Evolutionary conservation across 2,797 vertebrate genomes (phyloP).

Genomic region (Hydrocynus forskahlii): DNA sequence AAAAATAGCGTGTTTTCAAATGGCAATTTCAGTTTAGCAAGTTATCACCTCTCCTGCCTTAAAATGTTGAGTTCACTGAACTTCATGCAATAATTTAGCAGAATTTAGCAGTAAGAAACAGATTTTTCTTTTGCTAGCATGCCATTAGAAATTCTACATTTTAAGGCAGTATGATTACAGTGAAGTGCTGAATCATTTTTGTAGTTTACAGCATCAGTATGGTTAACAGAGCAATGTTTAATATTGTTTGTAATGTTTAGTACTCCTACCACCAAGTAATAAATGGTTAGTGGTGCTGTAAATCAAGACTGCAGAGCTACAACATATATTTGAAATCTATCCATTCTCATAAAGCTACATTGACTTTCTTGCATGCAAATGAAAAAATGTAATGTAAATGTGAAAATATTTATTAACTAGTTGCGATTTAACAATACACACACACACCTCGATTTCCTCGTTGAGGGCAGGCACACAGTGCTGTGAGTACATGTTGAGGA

Average conservation of each 20-base stretch:
- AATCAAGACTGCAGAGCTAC: background rate
- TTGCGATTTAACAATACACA: background rate
- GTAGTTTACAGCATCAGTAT: too few species aligned
- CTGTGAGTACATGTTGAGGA: constrained; percentile 82
- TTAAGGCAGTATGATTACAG: too few species aligned
- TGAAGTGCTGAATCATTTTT: too few species aligned
- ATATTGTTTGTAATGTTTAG: background rate
- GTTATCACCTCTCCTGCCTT: too few species aligned
- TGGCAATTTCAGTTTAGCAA: too few species aligned
- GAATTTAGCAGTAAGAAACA: too few species aligned
- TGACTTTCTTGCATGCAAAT: background rate
- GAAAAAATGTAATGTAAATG: background rate
- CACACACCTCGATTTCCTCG: constrained; percentile 77
- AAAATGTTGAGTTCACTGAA: too few species aligned
- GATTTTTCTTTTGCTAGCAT: too few species aligned
- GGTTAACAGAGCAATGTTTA: background rate
- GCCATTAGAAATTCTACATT: too few species aligned
- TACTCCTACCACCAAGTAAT: background rate
- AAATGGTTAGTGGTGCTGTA: background rate
- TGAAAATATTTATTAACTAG: background rate
- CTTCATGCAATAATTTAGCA: too few species aligned
- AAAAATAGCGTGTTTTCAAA: too few species aligned
- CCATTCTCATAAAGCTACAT: background rate
- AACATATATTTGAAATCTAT: background rate
- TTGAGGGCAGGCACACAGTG: constrained; percentile 79